Conservation (phyloP, 1,140 invertebrate species). For the Sinella curviseta region DNA sequence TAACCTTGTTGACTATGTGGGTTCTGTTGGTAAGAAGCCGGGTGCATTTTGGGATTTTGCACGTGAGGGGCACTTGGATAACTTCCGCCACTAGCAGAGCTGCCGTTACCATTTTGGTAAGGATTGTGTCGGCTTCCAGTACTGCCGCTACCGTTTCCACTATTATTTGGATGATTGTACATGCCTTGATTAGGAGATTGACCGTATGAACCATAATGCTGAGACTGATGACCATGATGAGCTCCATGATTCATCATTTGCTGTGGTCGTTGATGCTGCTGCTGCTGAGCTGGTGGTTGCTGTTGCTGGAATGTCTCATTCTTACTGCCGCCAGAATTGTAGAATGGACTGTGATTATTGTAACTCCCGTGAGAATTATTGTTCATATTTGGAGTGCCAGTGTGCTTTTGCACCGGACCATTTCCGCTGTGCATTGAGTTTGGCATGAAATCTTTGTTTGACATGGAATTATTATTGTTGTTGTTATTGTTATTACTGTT, state of each 20-base stretch:
- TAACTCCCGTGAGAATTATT: background rate
- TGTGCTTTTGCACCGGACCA: background rate
- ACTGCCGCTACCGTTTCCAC: background rate
- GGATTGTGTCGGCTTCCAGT: background rate
- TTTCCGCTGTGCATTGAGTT: background rate
- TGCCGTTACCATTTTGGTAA: slow-evolving; percentile 9
- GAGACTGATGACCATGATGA: background rate
- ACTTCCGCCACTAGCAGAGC: background rate
- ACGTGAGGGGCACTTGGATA: background rate
- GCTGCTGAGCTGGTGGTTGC: background rate
- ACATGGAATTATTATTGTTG: slow-evolving; percentile 25
- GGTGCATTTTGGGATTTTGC: slow-evolving; percentile 26
- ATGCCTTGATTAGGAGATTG: slow-evolving; percentile 1
- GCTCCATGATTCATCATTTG: background rate
- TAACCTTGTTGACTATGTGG: slow-evolving; percentile 20
- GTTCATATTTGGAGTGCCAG: background rate
- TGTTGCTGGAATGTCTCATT: background rate
- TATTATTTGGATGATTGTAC: slow-evolving; percentile 17
- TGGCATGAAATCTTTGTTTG: background rate
- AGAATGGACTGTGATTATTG: slow-evolving; percentile 13
- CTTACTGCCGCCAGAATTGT: background rate
- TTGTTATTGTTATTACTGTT: slow-evolving; percentile 34
- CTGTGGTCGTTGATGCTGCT: background rate
- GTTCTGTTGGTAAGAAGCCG: slow-evolving; percentile 30
- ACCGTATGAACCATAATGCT: background rate